Evolutionary conservation across 2,797 vertebrate genomes (phyloP), one percentile per base, ranked within the genome.

Genomic region (Euthynnus affinis): DNA sequence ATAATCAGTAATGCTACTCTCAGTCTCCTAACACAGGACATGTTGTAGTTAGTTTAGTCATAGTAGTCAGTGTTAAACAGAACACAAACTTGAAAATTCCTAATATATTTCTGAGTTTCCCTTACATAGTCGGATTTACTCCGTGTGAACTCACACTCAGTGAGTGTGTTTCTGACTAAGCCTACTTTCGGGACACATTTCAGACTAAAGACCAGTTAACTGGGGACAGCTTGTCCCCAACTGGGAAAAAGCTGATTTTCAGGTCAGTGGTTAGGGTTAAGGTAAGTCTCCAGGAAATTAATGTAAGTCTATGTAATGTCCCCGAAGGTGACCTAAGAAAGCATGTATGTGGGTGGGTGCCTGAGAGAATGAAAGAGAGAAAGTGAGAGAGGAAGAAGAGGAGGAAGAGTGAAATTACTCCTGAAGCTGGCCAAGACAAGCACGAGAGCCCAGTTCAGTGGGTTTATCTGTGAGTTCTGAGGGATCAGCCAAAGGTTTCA

Each of bases 401-500:
- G n/a, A 42, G 25, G 23, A 71, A n/a, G 40, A 53, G 25, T 57
- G 37, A 83, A 78, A 52, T 74, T 63, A 82, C 80, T 80, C 15
- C 4, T 65, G 27, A 56, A 69, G 20, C 27, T 2, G 25, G 57
- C 80, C 73, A 80, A 88, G 80, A 84, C 71, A 76, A 66, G 64
- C 17, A 32, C 42, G 37, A 76, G 42, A 77, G 42, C 55, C 23
- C 58, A 80, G 78, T 84, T 91, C 73, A 90, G 22, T 42, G 60
- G 74, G 80, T 90, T 89, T 57, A 80, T 80, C 57, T 65, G 55
- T 52, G 62, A 71, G 53, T 65, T 70, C 51, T 51, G 10, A 76
- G 61, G 73, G 72, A 87, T 86, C 79, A 78, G 49, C 70, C 78
- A 89, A 68, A 79, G 81, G 75, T 83, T 90, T 77, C 76, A 74